Evolutionary conservation across 2,888 invertebrate genomes (phyloP), one percentile per base, ranked within the genome.

Genomic region (Pseudeuparius sepicola): DNA sequence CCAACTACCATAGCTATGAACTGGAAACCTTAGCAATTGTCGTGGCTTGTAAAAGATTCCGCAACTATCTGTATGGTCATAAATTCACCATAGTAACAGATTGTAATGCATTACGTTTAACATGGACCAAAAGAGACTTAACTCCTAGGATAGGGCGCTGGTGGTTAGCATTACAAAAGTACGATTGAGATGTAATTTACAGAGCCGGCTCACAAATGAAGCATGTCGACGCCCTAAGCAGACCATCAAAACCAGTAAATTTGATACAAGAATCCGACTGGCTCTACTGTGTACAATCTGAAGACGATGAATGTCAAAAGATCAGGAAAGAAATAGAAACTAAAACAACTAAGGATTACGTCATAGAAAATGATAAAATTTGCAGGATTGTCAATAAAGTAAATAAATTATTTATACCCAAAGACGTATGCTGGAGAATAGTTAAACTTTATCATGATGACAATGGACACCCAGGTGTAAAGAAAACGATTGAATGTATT

Each of bases 381-480:
- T n/a, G n/a, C n/a, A n/a, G n/a, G n/a, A n/a, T n/a, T n/a, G n/a
- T n/a, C n/a, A n/a, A n/a, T n/a, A n/a, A n/a, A n/a, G n/a, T n/a
- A n/a, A n/a, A n/a, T n/a, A n/a, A n/a, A n/a, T n/a, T n/a, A n/a
- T n/a, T n/a, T n/a, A n/a, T n/a, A n/a, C n/a, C n/a, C n/a, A n/a
- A n/a, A n/a, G n/a, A n/a, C n/a, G n/a, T n/a, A n/a, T n/a, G n/a
- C n/a, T n/a, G n/a, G n/a, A n/a, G n/a, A n/a, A n/a, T n/a, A n/a
- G n/a, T n/a, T n/a, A n/a, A n/a, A n/a, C n/a, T n/a, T n/a, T n/a
- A n/a, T n/a, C n/a, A n/a, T n/a, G n/a, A 36, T 23, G 13, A 24
- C 1, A 25, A 36, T 3, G 53, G 51, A 2, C 53, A 55, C 40
- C 34, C 43, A 4, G 23, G 29, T 12, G 6, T 33, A 2, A 41